Conservation (phyloP, 2,797 vertebrate genomes). For the Manis pentadactyla region DNA sequence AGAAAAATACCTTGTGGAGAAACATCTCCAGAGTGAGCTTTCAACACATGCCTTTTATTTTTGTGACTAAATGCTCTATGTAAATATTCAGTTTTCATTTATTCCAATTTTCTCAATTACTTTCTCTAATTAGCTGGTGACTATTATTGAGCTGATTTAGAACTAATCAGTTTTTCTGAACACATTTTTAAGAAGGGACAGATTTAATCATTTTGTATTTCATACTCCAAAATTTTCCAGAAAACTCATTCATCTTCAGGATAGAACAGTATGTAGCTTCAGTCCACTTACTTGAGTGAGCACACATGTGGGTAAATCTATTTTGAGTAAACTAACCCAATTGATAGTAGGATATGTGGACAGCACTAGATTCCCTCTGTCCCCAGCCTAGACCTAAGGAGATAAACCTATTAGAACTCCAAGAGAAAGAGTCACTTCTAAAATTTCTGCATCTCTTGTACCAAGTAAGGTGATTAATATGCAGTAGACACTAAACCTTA, state of each 20-base stretch:
- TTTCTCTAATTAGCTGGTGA: slow-evolving; percentile 27
- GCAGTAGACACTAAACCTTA: background rate
- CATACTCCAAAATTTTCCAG: background rate
- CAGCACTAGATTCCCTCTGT: background rate
- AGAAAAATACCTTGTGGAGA: background rate
- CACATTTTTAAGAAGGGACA: background rate
- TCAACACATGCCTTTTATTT: background rate
- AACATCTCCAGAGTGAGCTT: background rate
- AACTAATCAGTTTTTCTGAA: slow-evolving; percentile 46
- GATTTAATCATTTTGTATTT: slow-evolving; percentile 1
- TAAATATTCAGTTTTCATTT: slow-evolving; percentile 27
- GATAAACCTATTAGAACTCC: background rate
- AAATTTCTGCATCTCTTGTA: background rate
- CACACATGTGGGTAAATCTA: background rate
- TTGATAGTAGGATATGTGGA: background rate
- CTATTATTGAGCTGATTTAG: background rate
- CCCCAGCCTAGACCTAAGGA: background rate
- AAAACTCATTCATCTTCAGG: background rate
- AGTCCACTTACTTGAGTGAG: background rate
- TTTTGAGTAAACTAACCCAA: background rate
- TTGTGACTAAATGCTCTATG: background rate
- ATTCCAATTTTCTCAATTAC: background rate
- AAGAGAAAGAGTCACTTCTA: background rate
- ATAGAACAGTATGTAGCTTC: background rate
- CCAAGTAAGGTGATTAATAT: background rate